Percentiles rank a stretch among this genome's conserved stretches.
These are phyloP conservation scores for Drosophila lutescens DNA, from an alignment of 2,888 invertebrate genomes.

Conservation along the genomic window DNA sequence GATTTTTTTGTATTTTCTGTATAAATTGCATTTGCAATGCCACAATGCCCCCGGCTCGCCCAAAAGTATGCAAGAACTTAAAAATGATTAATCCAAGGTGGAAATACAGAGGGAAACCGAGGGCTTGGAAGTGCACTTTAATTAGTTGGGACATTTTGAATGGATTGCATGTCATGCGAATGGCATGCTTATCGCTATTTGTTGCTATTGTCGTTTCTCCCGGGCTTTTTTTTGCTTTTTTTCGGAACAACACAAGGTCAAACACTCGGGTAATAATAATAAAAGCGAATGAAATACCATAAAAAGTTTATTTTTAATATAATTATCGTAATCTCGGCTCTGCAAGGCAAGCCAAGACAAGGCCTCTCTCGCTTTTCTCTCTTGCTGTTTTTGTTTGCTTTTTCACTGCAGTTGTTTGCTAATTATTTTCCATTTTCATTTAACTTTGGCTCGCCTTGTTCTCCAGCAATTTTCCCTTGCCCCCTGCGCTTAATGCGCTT, in stretches of 20 bases:
- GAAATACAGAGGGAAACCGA: conserved; percentile 12
- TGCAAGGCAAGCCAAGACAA: conserved; percentile 17
- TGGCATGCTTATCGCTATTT: conserved; percentile 56
- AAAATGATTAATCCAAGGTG: conserved; percentile 44
- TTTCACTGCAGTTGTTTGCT: conserved; percentile 50
- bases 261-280: conserved; percentile 18
- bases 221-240: not conserved
- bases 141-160: conserved; percentile 62
- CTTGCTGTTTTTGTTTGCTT: conserved; percentile 1
- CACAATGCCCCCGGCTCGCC: conserved; percentile 14
- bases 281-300: conserved; percentile 29
- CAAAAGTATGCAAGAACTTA: conserved; percentile 52
- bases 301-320: conserved; percentile 39
- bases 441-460: conserved; percentile 26
- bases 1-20: conserved; percentile 5
- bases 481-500: conserved; percentile 57
- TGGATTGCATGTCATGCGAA: conserved; percentile 65
- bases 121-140: conserved; percentile 41
- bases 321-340: conserved; percentile 18
- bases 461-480: conserved; percentile 8
- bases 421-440: conserved; percentile 67
- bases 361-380: not conserved
- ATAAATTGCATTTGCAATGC: conserved; percentile 35
- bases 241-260: conserved; percentile 20
- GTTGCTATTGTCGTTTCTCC: conserved; percentile 15